Evolutionary conservation across 2,797 vertebrate species (phyloP).

Genomic region (Podarcis siculus): DNA sequence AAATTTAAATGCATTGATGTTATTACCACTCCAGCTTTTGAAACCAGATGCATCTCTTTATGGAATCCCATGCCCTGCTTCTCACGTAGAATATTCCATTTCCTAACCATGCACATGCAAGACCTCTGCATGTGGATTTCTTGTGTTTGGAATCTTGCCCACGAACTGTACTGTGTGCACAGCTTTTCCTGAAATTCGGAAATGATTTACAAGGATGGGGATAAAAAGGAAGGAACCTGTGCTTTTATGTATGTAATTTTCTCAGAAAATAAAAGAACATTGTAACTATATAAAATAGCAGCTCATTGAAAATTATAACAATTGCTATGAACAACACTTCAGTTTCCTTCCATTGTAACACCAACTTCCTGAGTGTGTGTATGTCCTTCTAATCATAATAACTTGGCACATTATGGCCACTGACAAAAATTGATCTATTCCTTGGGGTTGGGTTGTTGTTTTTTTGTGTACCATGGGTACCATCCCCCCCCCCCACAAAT

Average conservation of each 20-base stretch:
- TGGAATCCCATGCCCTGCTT: neutral
- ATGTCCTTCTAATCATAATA: constrained; percentile 56
- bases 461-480: neutral
- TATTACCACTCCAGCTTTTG: too few relatives aligned
- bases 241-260: neutral
- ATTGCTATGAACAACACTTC: constrained; percentile 19
- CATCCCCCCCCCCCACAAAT: neutral
- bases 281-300: neutral
- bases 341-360: constrained; percentile 43
- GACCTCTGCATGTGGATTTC: neutral
- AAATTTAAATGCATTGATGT: too few relatives aligned
- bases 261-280: neutral
- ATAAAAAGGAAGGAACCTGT: neutral
- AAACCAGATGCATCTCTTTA: neutral
- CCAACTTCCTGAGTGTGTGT: constrained; percentile 44
- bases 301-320: constrained; percentile 37
- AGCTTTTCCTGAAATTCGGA: constrained; percentile 12
- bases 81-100: neutral
- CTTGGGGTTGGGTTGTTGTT: neutral
- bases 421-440: constrained; percentile 34
- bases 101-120: neutral
- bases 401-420: constrained; percentile 39
- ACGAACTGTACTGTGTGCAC: neutral
- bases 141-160: neutral
- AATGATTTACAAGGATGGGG: neutral